Evolutionary conservation across 1,140 invertebrate genomes (phyloP).

Genomic region (Asobara japonica): DNA sequence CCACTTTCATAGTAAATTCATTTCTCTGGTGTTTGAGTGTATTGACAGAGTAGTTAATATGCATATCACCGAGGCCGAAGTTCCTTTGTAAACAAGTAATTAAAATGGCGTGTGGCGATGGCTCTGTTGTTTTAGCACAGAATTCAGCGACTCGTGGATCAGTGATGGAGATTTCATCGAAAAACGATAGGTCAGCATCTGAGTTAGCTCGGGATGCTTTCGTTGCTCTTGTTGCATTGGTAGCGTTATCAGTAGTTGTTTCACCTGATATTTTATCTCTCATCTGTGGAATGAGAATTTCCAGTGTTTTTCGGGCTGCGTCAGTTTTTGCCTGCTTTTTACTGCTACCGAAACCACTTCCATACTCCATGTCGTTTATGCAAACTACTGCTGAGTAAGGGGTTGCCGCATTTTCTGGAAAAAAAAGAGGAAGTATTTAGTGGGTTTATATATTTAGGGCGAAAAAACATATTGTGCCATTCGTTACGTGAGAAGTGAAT

Average conservation of each 20-base stretch:
- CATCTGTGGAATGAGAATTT: slow-evolving; percentile 95
- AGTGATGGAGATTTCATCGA: slow-evolving; percentile 92
- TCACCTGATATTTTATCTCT: slow-evolving; percentile 78
- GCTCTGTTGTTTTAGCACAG: slow-evolving; percentile 94
- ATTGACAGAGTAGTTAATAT: slow-evolving; percentile 89
- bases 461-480: too few species aligned
- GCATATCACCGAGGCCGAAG: slow-evolving; percentile 88
- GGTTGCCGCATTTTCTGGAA: slow-evolving; percentile 87
- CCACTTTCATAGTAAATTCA: slow-evolving; percentile 94
- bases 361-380: slow-evolving; percentile 93
- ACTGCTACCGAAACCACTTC: slow-evolving; percentile 90
- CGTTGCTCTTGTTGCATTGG: slow-evolving; percentile 58
- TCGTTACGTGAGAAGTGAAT: too few species aligned
- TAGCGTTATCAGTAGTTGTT: slow-evolving; percentile 66
- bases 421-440: neutral
- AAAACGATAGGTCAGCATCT: slow-evolving; percentile 76
- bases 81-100: slow-evolving; percentile 93
- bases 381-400: slow-evolving; percentile 94
- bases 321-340: slow-evolving; percentile 96
- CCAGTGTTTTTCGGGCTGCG: slow-evolving; percentile 87
- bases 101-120: slow-evolving; percentile 92
- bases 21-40: slow-evolving; percentile 92
- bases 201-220: slow-evolving; percentile 61
- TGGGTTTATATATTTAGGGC: too few species aligned
- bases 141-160: slow-evolving; percentile 94